phyloP scores from a whole-genome alignment of 2,888 invertebrate genomes.

The Agriopis leucophaearia region DNA sequence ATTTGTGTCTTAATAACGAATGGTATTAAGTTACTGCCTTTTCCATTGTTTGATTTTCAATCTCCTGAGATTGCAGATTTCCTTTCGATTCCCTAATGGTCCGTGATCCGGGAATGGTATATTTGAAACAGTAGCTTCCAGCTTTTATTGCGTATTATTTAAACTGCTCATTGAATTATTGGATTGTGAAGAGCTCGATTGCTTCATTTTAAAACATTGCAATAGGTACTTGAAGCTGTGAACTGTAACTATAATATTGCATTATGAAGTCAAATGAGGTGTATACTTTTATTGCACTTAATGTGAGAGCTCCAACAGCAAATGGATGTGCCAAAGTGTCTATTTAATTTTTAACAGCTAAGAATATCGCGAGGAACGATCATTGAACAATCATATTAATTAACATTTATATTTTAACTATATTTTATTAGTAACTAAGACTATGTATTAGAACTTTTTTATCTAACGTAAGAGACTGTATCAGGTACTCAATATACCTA shows the following conservation, averaged over 20 bases:
- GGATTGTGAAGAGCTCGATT: slow-evolving; percentile 50
- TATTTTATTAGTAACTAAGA: no score
- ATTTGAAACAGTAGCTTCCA: slow-evolving; percentile 67
- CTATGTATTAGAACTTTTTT: no score
- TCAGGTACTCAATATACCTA: no score
- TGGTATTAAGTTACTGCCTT: slow-evolving; percentile 76
- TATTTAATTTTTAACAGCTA: neutral
- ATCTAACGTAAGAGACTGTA: no score
- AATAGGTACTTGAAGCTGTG: slow-evolving; percentile 52
- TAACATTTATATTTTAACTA: no score
- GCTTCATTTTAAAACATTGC: slow-evolving; percentile 59
- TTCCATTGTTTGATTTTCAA: slow-evolving; percentile 81
- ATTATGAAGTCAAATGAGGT: slow-evolving; percentile 76
- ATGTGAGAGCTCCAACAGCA: slow-evolving; percentile 57
- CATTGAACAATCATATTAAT: no score
- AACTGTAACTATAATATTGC: slow-evolving; percentile 64
- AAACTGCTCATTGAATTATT: slow-evolving; percentile 67
- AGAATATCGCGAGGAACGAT: no score
- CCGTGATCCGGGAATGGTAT: slow-evolving; percentile 64
- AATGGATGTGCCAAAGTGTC: slow-evolving; percentile 52
- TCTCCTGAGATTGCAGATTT: slow-evolving; percentile 76
- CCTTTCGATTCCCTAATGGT: slow-evolving; percentile 72
- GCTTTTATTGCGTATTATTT: slow-evolving; percentile 68
- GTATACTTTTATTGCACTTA: slow-evolving; percentile 72
- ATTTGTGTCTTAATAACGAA: slow-evolving; percentile 83